Conservation (phyloP, 2,888 invertebrate genomes). For the Archips xylosteana region DNA sequence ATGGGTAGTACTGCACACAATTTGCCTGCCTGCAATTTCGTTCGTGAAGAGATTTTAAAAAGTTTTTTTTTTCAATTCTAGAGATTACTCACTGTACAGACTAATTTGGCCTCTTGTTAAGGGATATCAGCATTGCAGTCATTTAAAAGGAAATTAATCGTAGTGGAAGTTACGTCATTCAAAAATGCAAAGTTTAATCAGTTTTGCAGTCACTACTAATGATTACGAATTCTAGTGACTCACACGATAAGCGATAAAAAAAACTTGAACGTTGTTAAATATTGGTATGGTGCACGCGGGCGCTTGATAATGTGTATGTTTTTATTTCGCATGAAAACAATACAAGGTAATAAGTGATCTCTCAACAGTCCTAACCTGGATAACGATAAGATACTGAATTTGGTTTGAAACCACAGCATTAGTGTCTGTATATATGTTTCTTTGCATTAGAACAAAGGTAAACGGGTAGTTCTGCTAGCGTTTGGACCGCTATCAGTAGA, state of each 20-base stretch:
- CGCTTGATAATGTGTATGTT: not conserved
- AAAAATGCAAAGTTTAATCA: conserved; percentile 18
- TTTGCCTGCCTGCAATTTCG: too few species aligned
- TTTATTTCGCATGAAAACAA: not conserved
- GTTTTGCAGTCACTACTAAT: conserved; percentile 7
- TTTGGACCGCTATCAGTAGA: too few species aligned
- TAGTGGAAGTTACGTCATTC: conserved; percentile 12
- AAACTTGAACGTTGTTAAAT: not conserved
- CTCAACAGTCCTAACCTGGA: not conserved
- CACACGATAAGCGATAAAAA: not conserved
- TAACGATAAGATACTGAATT: not conserved
- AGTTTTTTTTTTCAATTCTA: too few species aligned
- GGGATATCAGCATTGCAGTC: too few species aligned
- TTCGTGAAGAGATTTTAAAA: too few species aligned
- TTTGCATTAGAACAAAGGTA: too few species aligned
- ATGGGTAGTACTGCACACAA: too few species aligned
- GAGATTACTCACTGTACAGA: too few species aligned
- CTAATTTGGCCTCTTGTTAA: too few species aligned
- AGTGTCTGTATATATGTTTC: too few species aligned
- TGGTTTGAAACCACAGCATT: not conserved
- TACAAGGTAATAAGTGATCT: not conserved
- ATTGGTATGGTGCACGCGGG: not conserved
- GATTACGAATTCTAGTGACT: not conserved
- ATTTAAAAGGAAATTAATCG: not conserved
- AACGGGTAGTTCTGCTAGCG: too few species aligned